Conservation (phyloP, 2,888 invertebrate species). For the Ectemnius lituratus region DNA sequence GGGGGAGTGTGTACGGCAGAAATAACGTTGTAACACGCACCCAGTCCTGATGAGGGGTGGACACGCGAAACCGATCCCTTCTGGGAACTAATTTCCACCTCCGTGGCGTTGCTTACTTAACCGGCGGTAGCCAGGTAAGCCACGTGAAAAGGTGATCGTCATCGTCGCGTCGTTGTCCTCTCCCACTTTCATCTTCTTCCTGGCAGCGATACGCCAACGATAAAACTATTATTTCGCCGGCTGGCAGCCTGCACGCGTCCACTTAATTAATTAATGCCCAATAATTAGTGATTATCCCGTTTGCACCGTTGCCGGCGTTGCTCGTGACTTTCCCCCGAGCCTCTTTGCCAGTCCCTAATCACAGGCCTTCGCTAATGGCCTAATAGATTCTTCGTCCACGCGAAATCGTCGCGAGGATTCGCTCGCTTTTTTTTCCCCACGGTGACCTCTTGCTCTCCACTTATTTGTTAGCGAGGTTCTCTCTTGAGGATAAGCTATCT, state of each 20-base stretch:
- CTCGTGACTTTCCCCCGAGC: conserved; percentile 49
- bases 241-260: conserved; percentile 27
- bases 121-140: conserved; percentile 21
- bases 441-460: background rate
- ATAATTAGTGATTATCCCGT: conserved; percentile 59
- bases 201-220: background rate
- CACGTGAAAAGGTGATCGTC: conserved; percentile 50
- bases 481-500: background rate
- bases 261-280: conserved; percentile 57
- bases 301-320: conserved; percentile 32
- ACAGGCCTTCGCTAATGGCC: conserved; percentile 13
- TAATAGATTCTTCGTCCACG: conserved; percentile 33
- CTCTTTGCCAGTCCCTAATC: conserved; percentile 38
- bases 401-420: background rate
- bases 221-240: conserved; percentile 18
- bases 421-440: background rate
- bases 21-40: conserved; percentile 71
- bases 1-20: conserved; percentile 53
- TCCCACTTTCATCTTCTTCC: conserved; percentile 18
- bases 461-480: background rate
- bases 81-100: conserved; percentile 64
- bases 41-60: conserved; percentile 69
- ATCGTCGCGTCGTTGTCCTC: conserved; percentile 48
- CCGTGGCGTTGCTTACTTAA: conserved; percentile 55
- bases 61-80: conserved; percentile 75